phyloP scores from a whole-genome alignment of 2,113 vertebrate species.

The Antennarius striatus region DNA sequence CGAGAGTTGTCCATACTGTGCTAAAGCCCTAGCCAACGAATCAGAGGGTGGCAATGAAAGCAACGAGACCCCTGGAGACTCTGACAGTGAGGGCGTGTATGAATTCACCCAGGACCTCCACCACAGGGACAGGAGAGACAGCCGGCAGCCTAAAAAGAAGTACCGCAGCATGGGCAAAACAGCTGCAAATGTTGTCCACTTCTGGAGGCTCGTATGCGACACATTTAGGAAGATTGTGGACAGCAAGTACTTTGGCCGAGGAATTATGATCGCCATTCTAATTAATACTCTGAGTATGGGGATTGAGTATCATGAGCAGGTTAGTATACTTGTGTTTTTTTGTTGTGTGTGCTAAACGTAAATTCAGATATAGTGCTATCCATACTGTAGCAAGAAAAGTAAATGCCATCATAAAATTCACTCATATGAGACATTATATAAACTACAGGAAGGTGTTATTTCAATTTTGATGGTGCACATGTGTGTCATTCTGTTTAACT shows the following conservation, averaged over 20 bases:
- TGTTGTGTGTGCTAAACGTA: neutral
- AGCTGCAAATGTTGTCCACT: conserved; percentile 79
- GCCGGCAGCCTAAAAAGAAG: conserved; percentile 73
- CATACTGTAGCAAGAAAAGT: neutral
- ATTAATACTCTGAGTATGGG: conserved; percentile 99
- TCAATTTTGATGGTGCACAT: conserved; percentile 7
- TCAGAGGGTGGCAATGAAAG: conserved; percentile 80
- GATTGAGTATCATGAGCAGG: conserved; percentile 98
- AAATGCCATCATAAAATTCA: no score
- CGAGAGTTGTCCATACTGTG: conserved; percentile 91
- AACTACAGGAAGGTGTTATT: neutral
- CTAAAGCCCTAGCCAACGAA: conserved; percentile 78
- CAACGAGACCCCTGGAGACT: conserved; percentile 83
- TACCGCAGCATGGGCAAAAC: conserved; percentile 68
- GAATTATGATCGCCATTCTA: conserved; percentile 99
- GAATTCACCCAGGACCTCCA: conserved; percentile 92
- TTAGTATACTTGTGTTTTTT: conserved; percentile 55
- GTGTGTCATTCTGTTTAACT: conserved; percentile 38
- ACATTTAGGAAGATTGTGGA: conserved; percentile 97
- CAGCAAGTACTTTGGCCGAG: conserved; percentile 97
- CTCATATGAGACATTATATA: conserved; percentile 1
- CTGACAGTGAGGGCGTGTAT: conserved; percentile 91
- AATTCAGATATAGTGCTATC: no score
- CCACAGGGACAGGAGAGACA: conserved; percentile 84
- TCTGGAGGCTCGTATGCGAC: conserved; percentile 92